phyloP scores from a whole-genome alignment of 2,113 vertebrate genomes.

The Barbus barbus region DNA sequence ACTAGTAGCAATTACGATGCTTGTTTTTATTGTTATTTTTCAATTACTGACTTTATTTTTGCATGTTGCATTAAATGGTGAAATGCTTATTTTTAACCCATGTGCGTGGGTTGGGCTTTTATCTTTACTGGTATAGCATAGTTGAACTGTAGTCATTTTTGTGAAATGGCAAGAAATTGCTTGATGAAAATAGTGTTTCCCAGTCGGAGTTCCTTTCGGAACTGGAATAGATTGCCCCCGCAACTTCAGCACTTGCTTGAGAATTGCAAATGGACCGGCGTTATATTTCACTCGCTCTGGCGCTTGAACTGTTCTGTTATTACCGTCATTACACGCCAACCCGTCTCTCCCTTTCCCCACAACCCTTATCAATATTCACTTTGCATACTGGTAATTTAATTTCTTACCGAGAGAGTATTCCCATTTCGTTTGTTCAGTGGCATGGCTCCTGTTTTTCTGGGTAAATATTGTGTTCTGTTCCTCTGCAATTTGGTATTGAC shows the following conservation, averaged over 20 bases:
- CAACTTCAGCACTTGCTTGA: conserved; percentile 28
- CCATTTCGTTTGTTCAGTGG: conserved; percentile 33
- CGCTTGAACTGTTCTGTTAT: conserved; percentile 27
- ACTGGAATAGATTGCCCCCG: conserved; percentile 36
- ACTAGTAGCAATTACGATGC: background rate
- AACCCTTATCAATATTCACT: conserved; percentile 50
- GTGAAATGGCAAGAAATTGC: background rate
- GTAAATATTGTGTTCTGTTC: conserved; percentile 35
- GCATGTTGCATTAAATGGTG: background rate
- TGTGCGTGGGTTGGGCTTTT: background rate
- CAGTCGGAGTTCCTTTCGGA: background rate
- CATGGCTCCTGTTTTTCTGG: background rate
- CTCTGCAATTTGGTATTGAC: conserved; percentile 19
- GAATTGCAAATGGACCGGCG: conserved; percentile 23
- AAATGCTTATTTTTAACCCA: background rate
- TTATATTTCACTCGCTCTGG: conserved; percentile 28
- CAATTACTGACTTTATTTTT: background rate
- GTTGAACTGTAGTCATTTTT: background rate
- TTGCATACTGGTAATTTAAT: conserved; percentile 45
- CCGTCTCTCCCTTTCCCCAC: conserved; percentile 4
- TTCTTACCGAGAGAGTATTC: conserved; percentile 31
- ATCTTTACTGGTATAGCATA: background rate
- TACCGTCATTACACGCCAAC: conserved; percentile 22
- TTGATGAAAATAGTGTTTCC: conserved; percentile 28
- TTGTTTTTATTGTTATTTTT: background rate